Evolutionary conservation across 2,113 vertebrate species (phyloP).

Genomic region (Ceratotherium simum): DNA sequence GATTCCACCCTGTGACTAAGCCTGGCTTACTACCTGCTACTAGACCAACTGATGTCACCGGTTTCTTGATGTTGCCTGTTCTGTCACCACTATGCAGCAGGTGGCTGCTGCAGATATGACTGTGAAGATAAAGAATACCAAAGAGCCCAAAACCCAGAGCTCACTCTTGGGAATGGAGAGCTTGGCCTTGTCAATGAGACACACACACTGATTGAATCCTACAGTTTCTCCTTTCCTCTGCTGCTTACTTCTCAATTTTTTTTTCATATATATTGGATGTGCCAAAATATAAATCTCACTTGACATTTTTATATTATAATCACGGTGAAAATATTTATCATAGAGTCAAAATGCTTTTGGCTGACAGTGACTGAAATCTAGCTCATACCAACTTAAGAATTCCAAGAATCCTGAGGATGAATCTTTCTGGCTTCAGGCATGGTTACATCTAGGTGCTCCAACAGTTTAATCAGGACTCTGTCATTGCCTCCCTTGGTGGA

Average conservation of each 20-base stretch:
- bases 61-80: neutral
- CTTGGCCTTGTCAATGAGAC: neutral
- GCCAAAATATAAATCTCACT: constrained; percentile 6
- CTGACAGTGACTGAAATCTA: constrained; percentile 5
- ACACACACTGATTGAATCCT: neutral
- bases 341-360: neutral
- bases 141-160: neutral
- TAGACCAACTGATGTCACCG: neutral
- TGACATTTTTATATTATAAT: neutral
- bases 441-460: neutral
- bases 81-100: neutral
- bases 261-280: neutral
- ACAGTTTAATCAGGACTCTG: neutral
- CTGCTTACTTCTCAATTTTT: neutral
- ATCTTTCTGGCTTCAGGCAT: neutral
- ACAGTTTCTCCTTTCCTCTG: neutral
- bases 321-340: neutral
- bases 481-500: neutral
- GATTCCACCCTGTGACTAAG: too few species aligned
- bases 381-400: neutral
- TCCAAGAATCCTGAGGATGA: neutral
- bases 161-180: neutral
- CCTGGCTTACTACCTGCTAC: neutral
- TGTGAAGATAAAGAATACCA: neutral
- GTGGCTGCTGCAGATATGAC: neutral